A percentile compares a stretch with the other conserved stretches of the same genome.
These are phyloP conservation scores for Pseudorhombus dupliciocellatus DNA, from an alignment of 2,113 vertebrate species.

Conservation along the genomic window DNA sequence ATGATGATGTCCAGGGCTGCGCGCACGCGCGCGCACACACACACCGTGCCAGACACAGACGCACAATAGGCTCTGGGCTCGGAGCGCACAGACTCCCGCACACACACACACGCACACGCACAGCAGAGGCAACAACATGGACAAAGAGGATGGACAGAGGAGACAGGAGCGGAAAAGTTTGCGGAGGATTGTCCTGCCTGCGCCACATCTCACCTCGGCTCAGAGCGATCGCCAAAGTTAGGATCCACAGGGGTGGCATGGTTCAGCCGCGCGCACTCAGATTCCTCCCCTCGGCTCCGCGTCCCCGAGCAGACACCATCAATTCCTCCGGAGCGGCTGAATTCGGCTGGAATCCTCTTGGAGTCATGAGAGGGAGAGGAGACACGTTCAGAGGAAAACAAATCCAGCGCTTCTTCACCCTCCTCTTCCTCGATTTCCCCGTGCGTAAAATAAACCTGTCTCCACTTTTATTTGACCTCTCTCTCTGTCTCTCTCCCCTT, in stretches of 20 bases:
- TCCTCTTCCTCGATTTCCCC: constrained; percentile 7
- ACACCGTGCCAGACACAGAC: not conserved
- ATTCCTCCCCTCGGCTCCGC: constrained; percentile 68
- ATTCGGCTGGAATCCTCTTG: constrained; percentile 59
- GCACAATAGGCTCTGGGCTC: not conserved
- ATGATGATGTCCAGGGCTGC: constrained; percentile 32
- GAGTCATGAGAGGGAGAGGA: constrained; percentile 61
- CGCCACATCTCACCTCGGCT: constrained; percentile 74
- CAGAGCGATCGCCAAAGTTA: constrained; percentile 82
- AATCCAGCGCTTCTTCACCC: constrained; percentile 23
- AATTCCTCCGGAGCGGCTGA: constrained; percentile 63
- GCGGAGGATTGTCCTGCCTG: not conserved
- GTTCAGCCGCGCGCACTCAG: constrained; percentile 75
- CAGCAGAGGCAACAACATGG: not conserved
- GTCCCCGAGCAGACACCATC: constrained; percentile 68
- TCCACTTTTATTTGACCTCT: constrained; percentile 37
- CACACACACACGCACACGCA: not conserved
- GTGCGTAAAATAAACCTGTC: constrained; percentile 59
- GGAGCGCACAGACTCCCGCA: constrained; percentile 8
- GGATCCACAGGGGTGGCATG: constrained; percentile 81
- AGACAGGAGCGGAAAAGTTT: not conserved
- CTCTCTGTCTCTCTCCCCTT: constrained; percentile 9
- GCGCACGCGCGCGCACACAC: constrained; percentile 4
- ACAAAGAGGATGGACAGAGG: not conserved
- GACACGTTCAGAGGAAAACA: constrained; percentile 22